Percentiles rank a stretch among this genome's conserved stretches.
These are phyloP conservation scores for Lonchura striata DNA, from an alignment of 2,113 vertebrate genomes.

Conservation along the genomic window DNA sequence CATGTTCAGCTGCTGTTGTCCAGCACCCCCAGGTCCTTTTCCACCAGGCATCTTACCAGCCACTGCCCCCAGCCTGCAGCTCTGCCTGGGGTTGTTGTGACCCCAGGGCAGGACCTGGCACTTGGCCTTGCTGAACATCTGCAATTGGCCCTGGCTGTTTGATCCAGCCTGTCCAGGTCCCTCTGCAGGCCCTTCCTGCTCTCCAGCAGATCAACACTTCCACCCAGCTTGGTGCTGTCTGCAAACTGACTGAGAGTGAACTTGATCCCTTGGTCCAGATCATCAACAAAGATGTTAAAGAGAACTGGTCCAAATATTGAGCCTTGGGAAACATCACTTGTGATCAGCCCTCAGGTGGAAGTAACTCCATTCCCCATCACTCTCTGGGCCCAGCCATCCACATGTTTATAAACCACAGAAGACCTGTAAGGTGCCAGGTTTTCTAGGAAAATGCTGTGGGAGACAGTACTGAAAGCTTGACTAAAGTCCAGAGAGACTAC, in stretches of 20 bases:
- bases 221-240: accelerated
- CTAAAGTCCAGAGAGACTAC: not conserved
- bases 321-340: too few relatives aligned
- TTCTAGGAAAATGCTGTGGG: not conserved
- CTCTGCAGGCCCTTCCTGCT: not conserved
- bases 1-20: not conserved
- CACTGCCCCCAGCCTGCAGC: not conserved
- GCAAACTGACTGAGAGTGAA: not conserved
- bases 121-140: not conserved
- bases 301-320: not conserved
- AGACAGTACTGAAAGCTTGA: not conserved
- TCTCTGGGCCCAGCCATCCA: too few relatives aligned
- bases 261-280: accelerated
- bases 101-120: accelerated
- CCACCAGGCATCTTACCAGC: accelerated
- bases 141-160: accelerated
- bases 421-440: not conserved
- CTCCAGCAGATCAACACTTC: not conserved
- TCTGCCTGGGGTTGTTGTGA: not conserved
- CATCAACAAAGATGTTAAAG: not conserved
- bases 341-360: not conserved
- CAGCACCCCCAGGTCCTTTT: not conserved
- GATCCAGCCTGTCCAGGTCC: not conserved
- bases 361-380: not conserved
- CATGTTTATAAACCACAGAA: not conserved